Base-by-base conservation (phyloP, 2,888 invertebrate species). In the Pachydiplax longipennis region DNA sequence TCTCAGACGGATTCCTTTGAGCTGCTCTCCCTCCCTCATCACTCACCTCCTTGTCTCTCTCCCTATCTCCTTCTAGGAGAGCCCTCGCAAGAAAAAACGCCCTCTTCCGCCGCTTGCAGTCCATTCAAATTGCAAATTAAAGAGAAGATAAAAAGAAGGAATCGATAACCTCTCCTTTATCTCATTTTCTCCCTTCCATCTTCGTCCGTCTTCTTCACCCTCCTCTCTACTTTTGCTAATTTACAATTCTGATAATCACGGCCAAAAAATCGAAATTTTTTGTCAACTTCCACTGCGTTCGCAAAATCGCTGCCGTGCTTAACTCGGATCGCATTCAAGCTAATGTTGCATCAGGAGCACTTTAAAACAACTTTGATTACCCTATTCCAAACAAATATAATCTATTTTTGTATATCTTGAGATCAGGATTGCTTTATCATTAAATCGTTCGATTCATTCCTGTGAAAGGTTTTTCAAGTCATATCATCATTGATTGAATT, bases 1-100 rank as follows among this genome's bases (percentile, higher is more conserved):
- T 65, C 82, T 25, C 58, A 31, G 83, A 83, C 25, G 58, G 31
- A 83, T 58, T 58, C 58, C 58, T 83, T 83, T 83, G 83, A 83
- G 58, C 58, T 18, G 48, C 44, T 31, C n/a, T 25, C 22, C 82
- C 44, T 40, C 40, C 37, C 81, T 48, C 25, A 13, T 48, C 53
- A 31, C 13, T 53, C 58, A 58, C 53, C 58, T 82, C 81, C 15
- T 31, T 25, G 15, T 15, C 25, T 31, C 25, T 25, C 82, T 82
- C 44, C 53, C 44, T 15, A 48, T 53, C 53, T 53, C 53, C 18
- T 18, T 44, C 44, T 10, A 53, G 53, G 15, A 53, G 44, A 44
- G 22, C n/a, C 48, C 53, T 82, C 25, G 25, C 53, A 4, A 25
- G 25, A 13, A 25, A 13, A 25, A 12, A 18, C 15, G 12, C 53